Evolutionary conservation across 2,113 vertebrate species (phyloP).

Genomic region (Spilogale gracilis): DNA sequence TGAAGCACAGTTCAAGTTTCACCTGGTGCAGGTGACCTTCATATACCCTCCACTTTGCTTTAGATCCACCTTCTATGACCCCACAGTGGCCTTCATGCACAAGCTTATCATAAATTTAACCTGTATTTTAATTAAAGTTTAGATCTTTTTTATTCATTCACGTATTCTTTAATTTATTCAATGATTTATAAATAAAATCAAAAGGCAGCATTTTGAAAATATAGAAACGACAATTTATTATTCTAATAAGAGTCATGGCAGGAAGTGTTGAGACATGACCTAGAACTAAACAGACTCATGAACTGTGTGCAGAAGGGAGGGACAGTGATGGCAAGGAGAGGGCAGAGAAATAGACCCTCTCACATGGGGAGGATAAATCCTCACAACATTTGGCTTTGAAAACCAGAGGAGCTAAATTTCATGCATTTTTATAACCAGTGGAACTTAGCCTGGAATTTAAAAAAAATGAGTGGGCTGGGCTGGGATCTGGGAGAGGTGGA

Average conservation of each 20-base stretch:
- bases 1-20: background rate
- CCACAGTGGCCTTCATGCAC: too few relatives aligned
- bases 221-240: background rate
- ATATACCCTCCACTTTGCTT: background rate
- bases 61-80: background rate
- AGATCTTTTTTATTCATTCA: background rate
- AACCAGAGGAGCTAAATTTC: background rate
- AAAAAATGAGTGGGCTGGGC: background rate
- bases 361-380: background rate
- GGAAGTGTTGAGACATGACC: background rate
- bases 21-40: background rate
- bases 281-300: background rate
- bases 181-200: background rate
- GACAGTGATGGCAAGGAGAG: background rate
- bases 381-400: background rate
- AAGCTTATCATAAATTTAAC: background rate
- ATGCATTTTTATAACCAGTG: background rate
- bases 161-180: background rate
- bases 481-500: background rate
- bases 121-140: background rate
- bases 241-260: background rate
- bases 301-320: background rate
- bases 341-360: background rate
- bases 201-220: conserved; percentile 14
- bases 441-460: background rate